phyloP scores from a whole-genome alignment of 2,113 vertebrate genomes.

The Spheniscus mendiculus region DNA sequence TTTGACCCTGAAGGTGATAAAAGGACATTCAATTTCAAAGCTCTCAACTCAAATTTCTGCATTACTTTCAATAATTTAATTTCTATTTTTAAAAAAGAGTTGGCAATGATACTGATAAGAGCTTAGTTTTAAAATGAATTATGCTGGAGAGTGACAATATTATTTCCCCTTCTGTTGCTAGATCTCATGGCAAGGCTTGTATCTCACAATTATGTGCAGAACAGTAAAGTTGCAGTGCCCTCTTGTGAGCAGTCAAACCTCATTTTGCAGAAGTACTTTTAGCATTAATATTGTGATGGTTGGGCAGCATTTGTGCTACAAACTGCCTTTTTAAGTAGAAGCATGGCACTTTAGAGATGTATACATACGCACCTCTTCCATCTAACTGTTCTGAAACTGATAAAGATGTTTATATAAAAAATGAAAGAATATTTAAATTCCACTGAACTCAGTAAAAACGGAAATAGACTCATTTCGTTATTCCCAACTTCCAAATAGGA shows the following conservation, averaged over 20 bases:
- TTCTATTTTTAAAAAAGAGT: background rate
- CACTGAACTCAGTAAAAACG: background rate
- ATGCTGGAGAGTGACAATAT: background rate
- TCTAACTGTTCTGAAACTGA: background rate
- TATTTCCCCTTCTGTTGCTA: background rate
- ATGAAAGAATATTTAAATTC: background rate
- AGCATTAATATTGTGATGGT: background rate
- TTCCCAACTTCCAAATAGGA: background rate
- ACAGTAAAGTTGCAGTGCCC: conserved; percentile 44
- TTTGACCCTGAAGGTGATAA: background rate
- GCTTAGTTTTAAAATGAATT: background rate
- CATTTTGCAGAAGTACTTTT: background rate
- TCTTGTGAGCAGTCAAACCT: conserved; percentile 7
- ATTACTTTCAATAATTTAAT: background rate
- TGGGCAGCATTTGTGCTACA: background rate
- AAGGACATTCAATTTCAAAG: background rate
- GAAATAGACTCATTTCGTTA: background rate
- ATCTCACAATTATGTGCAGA: background rate
- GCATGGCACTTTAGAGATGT: fast-evolving
- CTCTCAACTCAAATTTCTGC: background rate
- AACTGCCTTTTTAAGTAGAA: background rate
- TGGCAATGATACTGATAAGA: background rate
- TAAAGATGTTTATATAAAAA: background rate
- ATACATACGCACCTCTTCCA: background rate
- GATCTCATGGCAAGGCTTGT: background rate